Evolutionary conservation across 2,888 invertebrate genomes (phyloP).

Genomic region (Biston betularia): DNA sequence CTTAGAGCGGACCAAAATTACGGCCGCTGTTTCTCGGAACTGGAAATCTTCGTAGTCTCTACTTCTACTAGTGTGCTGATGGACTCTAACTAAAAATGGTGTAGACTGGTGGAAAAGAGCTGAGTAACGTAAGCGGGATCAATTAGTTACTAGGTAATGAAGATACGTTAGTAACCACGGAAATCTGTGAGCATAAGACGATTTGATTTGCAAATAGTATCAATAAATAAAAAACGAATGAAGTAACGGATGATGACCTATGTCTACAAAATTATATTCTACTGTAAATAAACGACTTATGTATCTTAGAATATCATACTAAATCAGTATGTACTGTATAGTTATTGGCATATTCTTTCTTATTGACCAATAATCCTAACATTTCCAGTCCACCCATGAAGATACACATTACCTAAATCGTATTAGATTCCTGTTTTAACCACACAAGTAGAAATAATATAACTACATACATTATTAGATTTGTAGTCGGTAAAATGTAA

Average conservation of each 20-base stretch:
- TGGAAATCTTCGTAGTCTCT: conserved; percentile 68
- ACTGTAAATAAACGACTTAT: conserved; percentile 24
- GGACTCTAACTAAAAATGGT: conserved; percentile 48
- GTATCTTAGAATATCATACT: conserved; percentile 43
- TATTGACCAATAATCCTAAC: conserved; percentile 21
- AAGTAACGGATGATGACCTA: conserved; percentile 11
- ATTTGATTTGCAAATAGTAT: conserved; percentile 34
- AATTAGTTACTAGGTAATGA: conserved; percentile 79
- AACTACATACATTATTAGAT: conserved; percentile 48
- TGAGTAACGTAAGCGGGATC: conserved; percentile 83
- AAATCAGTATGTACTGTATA: conserved; percentile 38
- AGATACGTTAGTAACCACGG: conserved; percentile 64
- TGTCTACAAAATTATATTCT: background rate
- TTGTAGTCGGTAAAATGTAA: conserved; percentile 47
- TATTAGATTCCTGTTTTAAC: conserved; percentile 47
- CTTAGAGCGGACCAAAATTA: conserved; percentile 11
- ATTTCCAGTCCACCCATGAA: conserved; percentile 4
- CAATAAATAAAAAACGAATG: conserved; percentile 50
- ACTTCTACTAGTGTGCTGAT: conserved; percentile 53
- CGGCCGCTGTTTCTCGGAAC: conserved; percentile 53
- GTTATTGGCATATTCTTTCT: conserved; percentile 36
- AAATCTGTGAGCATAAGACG: conserved; percentile 37
- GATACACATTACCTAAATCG: conserved; percentile 13
- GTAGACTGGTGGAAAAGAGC: conserved; percentile 68
- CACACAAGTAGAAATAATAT: conserved; percentile 39